Conservation (phyloP, 2,888 invertebrate genomes). For the Hyppa rectilinea region DNA sequence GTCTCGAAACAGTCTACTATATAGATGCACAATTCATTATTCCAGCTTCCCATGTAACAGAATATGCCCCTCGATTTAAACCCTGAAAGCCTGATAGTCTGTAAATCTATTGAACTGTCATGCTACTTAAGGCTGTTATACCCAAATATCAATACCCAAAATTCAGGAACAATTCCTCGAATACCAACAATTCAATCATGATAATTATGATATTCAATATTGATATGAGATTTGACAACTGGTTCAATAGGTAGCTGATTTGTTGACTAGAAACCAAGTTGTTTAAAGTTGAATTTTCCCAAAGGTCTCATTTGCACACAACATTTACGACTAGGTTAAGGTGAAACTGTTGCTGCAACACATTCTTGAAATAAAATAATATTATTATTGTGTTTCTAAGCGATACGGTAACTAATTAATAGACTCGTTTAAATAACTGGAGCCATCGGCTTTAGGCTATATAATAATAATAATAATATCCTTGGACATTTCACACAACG, state of each 20-base stretch:
- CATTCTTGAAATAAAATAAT: conserved; percentile 3
- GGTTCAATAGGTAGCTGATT: neutral
- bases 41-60: neutral
- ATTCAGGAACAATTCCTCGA: too few species aligned
- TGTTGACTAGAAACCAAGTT: conserved; percentile 7
- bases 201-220: too few species aligned
- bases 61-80: neutral
- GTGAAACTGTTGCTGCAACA: conserved; percentile 43
- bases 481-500: too few species aligned
- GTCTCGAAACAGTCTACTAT: neutral
- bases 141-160: too few species aligned
- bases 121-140: too few species aligned
- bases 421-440: neutral
- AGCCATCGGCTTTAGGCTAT: neutral
- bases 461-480: too few species aligned
- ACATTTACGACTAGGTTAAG: conserved; percentile 39
- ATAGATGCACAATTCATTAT: neutral
- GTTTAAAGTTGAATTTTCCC: neutral
- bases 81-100: neutral
- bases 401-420: neutral
- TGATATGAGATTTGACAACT: conserved; percentile 4
- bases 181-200: too few species aligned
- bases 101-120: neutral
- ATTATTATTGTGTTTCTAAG: conserved; percentile 1
- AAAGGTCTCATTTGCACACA: conserved; percentile 3